Conservation (phyloP, 2,888 invertebrate genomes). For the Noctua pronuba region DNA sequence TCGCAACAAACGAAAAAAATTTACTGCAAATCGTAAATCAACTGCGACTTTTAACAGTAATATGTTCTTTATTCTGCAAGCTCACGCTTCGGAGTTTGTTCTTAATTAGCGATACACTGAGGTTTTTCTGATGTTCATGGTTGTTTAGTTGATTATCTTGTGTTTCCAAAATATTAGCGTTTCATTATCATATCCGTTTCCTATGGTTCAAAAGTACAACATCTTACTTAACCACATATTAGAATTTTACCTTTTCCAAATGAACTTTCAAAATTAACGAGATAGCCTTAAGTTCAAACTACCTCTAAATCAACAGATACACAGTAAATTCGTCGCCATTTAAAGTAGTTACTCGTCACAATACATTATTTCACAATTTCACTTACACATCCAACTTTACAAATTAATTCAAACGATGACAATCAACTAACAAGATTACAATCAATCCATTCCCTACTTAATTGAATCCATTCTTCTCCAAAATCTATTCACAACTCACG, state of each 20-base stretch:
- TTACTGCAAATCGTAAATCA: constrained; percentile 39
- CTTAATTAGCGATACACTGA: constrained; percentile 56
- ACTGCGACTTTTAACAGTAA: constrained; percentile 61
- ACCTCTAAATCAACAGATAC: not conserved
- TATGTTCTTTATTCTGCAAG: constrained; percentile 47
- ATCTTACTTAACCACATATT: constrained; percentile 2
- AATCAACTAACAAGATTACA: constrained; percentile 42
- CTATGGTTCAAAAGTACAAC: constrained; percentile 13
- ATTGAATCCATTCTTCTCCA: constrained; percentile 52
- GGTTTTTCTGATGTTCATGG: constrained; percentile 4
- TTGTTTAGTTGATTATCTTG: constrained; percentile 46
- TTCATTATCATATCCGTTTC: constrained; percentile 43
- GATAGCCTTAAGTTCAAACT: not conserved
- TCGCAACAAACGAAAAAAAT: constrained; percentile 10
- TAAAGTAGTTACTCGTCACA: not conserved
- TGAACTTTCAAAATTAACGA: not conserved
- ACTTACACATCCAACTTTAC: not conserved
- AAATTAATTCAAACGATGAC: constrained; percentile 41
- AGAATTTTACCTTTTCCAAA: constrained; percentile 1
- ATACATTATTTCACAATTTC: constrained; percentile 17
- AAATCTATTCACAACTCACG: constrained; percentile 48
- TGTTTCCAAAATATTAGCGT: constrained; percentile 35
- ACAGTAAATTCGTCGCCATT: not conserved
- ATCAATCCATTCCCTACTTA: constrained; percentile 42
- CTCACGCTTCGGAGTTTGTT: constrained; percentile 45